Evolutionary conservation across 2,888 invertebrate genomes (phyloP), one percentile per base, ranked within the genome.

Genomic region (Melanophora roralis): DNA sequence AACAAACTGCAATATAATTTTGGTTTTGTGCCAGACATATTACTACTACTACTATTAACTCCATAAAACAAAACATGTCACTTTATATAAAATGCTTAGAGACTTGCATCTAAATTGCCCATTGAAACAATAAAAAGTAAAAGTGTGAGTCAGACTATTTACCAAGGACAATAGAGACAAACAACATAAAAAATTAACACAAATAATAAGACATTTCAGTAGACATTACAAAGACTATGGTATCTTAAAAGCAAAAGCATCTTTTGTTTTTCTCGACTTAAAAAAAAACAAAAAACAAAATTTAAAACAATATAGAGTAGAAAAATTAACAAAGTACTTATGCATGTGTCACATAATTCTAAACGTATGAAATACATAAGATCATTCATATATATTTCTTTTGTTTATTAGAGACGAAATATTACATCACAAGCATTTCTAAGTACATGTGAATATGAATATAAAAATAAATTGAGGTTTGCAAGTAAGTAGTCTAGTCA

Each of bases 261-360:
- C 76, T 80, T 76, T 80, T 80, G 80, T 80, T 53, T 68, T 53
- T 19, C 19, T 23, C 12, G 14, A 9, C 1, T 27, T n/a, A 27
- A 6, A 27, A 3, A 27, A 27, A 6, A 14, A 43, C 12, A 3
- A 8, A 45, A 65, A 62, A 60, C 59, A 53, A 68, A 27, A 76
- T 55, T 57, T 57, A n/a, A 23, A 64, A 64, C 62, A 76, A 76
- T 49, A 64, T 59, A 62, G 65, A 59, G 27, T 60, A 69, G 16
- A 71, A 32, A 81, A 67, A 74, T 77, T 82, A 80, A 80, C 73
- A 71, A 80, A 81, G 81, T 79, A 86, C 87, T 87, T 87, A 84
- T 86, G 86, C 88, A 88, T 87, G 87, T 87, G 87, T 87, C 87
- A 86, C 83, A 84, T 85, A 83, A 68, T 71, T 51, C 34, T 49